Conservation (phyloP, 37 sponge, comb jelly and placozoan species). For the Ephydatia muelleri region DNA sequence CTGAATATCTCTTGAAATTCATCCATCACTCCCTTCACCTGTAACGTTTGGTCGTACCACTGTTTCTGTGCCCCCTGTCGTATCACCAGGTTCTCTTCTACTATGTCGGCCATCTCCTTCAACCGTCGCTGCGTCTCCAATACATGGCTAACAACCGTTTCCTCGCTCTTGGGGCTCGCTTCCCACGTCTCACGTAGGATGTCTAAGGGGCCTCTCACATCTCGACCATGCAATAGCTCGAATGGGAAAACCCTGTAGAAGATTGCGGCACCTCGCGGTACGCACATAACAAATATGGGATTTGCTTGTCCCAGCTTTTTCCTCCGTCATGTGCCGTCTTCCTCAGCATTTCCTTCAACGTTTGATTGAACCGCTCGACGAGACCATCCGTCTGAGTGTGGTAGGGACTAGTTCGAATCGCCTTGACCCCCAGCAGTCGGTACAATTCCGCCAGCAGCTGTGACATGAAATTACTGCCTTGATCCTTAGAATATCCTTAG, state of each 20-base stretch:
- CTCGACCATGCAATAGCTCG: conserved; percentile 17
- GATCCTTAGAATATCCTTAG: too few relatives aligned
- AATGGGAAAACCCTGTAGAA: conserved; percentile 29
- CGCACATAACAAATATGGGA: conserved; percentile 30
- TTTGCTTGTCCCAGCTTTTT: background rate
- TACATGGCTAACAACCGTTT: conserved; percentile 9
- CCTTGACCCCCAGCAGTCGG: conserved; percentile 14
- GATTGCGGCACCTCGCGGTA: conserved; percentile 40
- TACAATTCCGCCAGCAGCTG: conserved; percentile 20
- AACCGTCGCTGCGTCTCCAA: conserved; percentile 2
- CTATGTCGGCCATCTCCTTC: conserved; percentile 8
- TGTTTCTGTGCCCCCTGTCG: conserved; percentile 6
- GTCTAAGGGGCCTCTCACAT: too few relatives aligned
- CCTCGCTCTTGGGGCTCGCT: background rate
- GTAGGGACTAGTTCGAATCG: too few relatives aligned
- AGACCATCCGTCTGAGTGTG: too few relatives aligned
- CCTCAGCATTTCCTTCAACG: too few relatives aligned
- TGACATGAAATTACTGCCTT: conserved; percentile 32
- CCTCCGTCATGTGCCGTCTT: too few relatives aligned
- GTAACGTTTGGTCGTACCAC: too few relatives aligned
- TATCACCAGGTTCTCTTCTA: conserved; percentile 26
- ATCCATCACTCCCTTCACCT: too few relatives aligned
- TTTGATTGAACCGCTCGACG: too few relatives aligned
- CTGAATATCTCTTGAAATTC: too few relatives aligned
- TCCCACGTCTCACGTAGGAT: too few relatives aligned